Evolutionary conservation across 2,888 invertebrate genomes (phyloP), one percentile per base, ranked within the genome.

Genomic region (Embidobia sp.): DNA sequence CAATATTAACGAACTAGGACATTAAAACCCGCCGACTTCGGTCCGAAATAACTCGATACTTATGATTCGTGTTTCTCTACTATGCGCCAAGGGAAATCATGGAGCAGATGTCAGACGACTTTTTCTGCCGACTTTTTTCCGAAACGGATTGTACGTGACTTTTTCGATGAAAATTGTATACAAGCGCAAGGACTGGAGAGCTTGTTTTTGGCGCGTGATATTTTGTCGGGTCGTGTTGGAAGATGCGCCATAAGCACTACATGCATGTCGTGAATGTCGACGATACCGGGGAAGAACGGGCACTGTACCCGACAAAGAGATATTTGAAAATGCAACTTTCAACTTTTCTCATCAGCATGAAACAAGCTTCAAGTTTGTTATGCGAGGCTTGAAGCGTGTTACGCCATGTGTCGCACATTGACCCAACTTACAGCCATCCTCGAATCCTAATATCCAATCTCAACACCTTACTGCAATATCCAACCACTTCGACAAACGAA

Each of bases 381-480:
- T 87, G 87, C 86, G 84, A 86, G 84, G 87, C 88, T 86, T 85
- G 86, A 87, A 87, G 83, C 88, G 81, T 88, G 88, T 88, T 84
- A 87, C 87, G 83, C 87, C 88, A 89, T 88, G 87, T 88, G 88
- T 83, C 85, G 86, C 88, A 86, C 86, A 86, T 87, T 86, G 86
- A 83, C 80, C 83, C 83, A 84, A 84, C 85, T 83, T 82, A 82
- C 83, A 81, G 76, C 66, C 57, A 63, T 70, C 49, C 53, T 35
- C 63, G 63, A 66, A 64, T 74, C 70, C 59, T 70, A 69, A 59
- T 74, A 74, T 74, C 74, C 59, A 69, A 55, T 74, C 59, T 74
- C 74, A 51, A 74, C 59, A 61, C 73, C 59, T 44, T 40, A 69
- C 69, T 66, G 57, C 55, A 64, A 59, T 67, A 57, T 59, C 57